Percentiles rank a stretch among this genome's conserved stretches.
Conservation (phyloP, 2,113 vertebrate genomes). For the Speoplatyrhinus poulsoni region DNA sequence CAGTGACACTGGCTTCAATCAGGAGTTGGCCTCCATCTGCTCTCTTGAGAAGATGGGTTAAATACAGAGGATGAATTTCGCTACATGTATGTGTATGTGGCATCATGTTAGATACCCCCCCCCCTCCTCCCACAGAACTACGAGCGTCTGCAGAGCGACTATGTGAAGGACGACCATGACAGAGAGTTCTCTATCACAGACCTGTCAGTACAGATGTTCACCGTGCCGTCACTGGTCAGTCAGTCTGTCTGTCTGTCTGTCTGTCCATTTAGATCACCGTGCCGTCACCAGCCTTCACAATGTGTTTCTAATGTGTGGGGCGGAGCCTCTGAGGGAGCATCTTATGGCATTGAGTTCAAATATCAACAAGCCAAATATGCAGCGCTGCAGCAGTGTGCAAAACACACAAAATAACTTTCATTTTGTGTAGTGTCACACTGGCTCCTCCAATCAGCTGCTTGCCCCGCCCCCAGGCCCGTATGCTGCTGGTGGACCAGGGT, state of each 20-base stretch:
- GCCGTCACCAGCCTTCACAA: no score
- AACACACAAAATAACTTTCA: no score
- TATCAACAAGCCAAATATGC: no score
- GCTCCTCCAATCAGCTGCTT: neutral
- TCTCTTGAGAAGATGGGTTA: conserved; percentile 42
- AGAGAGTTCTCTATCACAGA: conserved; percentile 96
- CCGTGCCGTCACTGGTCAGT: conserved; percentile 97
- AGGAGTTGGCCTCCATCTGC: conserved; percentile 56
- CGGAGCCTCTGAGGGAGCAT: no score
- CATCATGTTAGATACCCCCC: conserved; percentile 55
- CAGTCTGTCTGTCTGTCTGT: conserved; percentile 33
- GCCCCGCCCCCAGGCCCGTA: conserved; percentile 82
- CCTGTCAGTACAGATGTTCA: conserved; percentile 98
- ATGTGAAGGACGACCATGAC: conserved; percentile 96
- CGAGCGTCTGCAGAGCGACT: conserved; percentile 96
- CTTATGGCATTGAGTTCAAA: no score
- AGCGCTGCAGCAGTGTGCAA: no score
- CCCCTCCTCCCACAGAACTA: conserved; percentile 89
- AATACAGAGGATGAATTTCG: no score
- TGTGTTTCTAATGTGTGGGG: no score
- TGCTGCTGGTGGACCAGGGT: conserved; percentile 94
- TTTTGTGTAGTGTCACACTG: neutral
- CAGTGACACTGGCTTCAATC: no score
- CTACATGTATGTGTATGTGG: no score
- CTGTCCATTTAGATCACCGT: neutral